Base-by-base conservation (phyloP, 1,140 invertebrate genomes). In the Spodoptera frugiperda region DNA sequence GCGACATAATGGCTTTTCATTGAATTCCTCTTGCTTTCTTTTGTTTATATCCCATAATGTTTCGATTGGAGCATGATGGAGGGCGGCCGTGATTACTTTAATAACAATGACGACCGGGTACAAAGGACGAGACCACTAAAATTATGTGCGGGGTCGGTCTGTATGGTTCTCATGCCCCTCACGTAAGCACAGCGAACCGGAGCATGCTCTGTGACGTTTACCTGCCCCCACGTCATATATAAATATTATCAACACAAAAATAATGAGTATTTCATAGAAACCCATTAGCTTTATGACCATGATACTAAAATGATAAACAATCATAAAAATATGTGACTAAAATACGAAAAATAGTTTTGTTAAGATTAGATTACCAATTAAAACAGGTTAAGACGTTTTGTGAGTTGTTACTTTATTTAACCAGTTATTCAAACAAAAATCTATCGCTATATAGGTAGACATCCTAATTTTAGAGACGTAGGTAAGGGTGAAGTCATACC, bases 11-110 rank as follows among this genome's bases (percentile, higher is more conserved):
- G 86, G 92, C 88, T 88, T 92, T 91, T 89, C 91, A 93, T 92
- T 90, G 88, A 93, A 93, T 93, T 91, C 90, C 89, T 85, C 86
- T 90, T 90, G 84, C 81, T 92, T 88, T 90, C 92, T 92, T 93
- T 93, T 93, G 91, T 93, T 93, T 93, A 93, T 91, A 90, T 91
- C 88, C 91, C 88, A 91, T 91, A 92, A 91, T 91, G 91, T 92
- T 92, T 88, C 91, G 91, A 93, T 93, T 91, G 90, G 89, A 88
- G 82, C 77, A 87, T 87, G 89, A 91, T 91, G 87, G 89, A 91
- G 90, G 85, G 89, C 87, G 85, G 81, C 88, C 87, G 87, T 93
- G 90, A 93, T 93, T 93, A 92, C 89, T 93, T 90, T 93, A 93
- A 93, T 92, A 93, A 93, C 92, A 93, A 93, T 89, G 87, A 89